Evolutionary conservation across 1,140 invertebrate genomes (phyloP).

Genomic region (Drosophila kohkoa): DNA sequence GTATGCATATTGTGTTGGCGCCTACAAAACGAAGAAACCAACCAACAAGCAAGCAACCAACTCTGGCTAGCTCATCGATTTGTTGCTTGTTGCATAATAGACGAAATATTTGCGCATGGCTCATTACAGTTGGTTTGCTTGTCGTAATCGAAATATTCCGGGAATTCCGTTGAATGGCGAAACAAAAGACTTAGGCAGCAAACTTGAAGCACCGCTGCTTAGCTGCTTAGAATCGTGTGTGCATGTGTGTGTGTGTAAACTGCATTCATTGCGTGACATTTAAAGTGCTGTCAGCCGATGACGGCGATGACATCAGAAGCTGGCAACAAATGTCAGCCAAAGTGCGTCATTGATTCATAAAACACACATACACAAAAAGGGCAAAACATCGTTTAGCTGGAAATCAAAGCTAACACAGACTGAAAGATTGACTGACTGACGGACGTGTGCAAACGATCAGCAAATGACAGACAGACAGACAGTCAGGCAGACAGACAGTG

Average conservation of each 20-base stretch:
- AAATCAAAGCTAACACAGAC: constrained; percentile 56
- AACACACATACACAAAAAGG: constrained; percentile 63
- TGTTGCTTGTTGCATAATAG: constrained; percentile 66
- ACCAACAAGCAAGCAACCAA: constrained; percentile 14
- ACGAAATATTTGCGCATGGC: constrained; percentile 81
- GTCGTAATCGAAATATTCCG: constrained; percentile 75
- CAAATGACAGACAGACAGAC: constrained; percentile 24
- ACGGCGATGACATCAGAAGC: constrained; percentile 43
- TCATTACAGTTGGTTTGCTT: constrained; percentile 77
- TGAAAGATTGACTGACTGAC: constrained; percentile 47
- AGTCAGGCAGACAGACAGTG: constrained; percentile 55
- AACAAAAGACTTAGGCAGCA: constrained; percentile 80
- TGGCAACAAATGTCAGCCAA: constrained; percentile 72
- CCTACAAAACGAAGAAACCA: constrained; percentile 34
- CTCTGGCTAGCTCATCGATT: constrained; percentile 68
- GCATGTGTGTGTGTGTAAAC: not conserved
- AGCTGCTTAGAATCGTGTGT: constrained; percentile 44
- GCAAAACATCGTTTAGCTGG: constrained; percentile 61
- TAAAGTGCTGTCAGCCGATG: constrained; percentile 34
- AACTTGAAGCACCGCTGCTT: constrained; percentile 36
- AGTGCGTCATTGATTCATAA: constrained; percentile 66
- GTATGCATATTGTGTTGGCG: constrained; percentile 75
- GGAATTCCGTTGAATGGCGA: constrained; percentile 61
- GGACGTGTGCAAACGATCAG: constrained; percentile 11
- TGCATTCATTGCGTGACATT: constrained; percentile 63